Conservation (phyloP, 2,888 invertebrate genomes). For the Caenorhabditis wallacei region DNA sequence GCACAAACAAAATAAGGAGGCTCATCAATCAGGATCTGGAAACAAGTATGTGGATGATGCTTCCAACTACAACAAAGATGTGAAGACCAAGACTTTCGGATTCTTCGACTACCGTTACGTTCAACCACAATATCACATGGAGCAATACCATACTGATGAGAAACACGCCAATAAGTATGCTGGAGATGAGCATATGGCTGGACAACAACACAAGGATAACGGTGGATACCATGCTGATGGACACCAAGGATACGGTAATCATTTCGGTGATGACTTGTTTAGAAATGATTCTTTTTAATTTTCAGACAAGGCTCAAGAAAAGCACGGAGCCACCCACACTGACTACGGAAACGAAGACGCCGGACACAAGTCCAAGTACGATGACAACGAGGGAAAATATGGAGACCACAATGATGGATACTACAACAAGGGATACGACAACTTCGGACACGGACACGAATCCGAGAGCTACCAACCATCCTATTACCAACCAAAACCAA, state of each 20-base stretch:
- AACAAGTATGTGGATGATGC: slow-evolving; percentile 71
- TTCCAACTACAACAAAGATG: slow-evolving; percentile 75
- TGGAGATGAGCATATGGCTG: slow-evolving; percentile 73
- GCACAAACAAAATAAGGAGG: slow-evolving; percentile 69
- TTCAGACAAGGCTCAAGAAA: slow-evolving; percentile 72
- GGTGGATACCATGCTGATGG: slow-evolving; percentile 69
- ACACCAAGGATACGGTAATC: slow-evolving; percentile 65
- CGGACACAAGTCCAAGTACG: slow-evolving; percentile 71
- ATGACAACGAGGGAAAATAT: slow-evolving; percentile 67
- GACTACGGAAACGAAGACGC: slow-evolving; percentile 73
- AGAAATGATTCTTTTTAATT: neutral
- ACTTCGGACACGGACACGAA: slow-evolving; percentile 69
- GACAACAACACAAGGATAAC: slow-evolving; percentile 71
- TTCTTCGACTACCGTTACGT: slow-evolving; percentile 80
- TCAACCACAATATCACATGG: slow-evolving; percentile 79
- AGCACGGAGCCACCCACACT: slow-evolving; percentile 70
- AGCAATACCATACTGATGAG: slow-evolving; percentile 79
- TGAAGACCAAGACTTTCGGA: slow-evolving; percentile 77
- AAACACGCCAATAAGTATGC: slow-evolving; percentile 78
- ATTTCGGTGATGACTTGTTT: neutral
- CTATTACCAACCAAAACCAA: slow-evolving; percentile 69
- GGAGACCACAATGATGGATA: slow-evolving; percentile 70
- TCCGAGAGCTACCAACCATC: slow-evolving; percentile 69
- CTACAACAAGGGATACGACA: slow-evolving; percentile 74
- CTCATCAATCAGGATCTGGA: slow-evolving; percentile 69